Evolutionary conservation across 2,888 invertebrate species (phyloP).

Genomic region (Lottia scabra): DNA sequence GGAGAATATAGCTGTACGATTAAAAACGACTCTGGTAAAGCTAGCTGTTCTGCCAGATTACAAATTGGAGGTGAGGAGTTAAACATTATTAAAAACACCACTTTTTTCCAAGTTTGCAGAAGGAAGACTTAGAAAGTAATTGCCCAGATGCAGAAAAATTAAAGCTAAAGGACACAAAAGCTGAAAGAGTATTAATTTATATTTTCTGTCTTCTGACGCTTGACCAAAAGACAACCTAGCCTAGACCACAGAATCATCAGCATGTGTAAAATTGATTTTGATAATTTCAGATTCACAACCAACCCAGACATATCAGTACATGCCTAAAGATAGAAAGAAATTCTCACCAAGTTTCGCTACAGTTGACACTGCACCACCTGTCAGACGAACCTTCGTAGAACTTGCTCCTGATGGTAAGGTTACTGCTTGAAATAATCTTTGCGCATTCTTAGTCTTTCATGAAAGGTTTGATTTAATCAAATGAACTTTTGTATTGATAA

Average conservation of each 20-base stretch:
- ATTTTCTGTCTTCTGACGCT: too few species aligned
- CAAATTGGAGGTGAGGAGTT: conserved; percentile 51
- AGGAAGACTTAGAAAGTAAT: too few species aligned
- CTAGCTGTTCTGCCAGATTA: conserved; percentile 54
- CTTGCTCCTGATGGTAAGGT: conserved; percentile 28
- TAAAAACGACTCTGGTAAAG: conserved; percentile 60
- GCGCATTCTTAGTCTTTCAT: too few species aligned
- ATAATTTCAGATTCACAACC: background rate
- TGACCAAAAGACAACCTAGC: too few species aligned
- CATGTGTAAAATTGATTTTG: background rate
- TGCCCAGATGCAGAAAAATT: too few species aligned
- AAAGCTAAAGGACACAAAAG: too few species aligned
- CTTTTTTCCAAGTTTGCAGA: too few species aligned
- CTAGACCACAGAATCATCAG: too few species aligned
- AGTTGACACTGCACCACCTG: conserved; percentile 12
- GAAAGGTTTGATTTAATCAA: too few species aligned
- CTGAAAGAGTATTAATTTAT: too few species aligned
- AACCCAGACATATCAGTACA: background rate
- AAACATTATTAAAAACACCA: too few species aligned
- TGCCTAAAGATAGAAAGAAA: background rate
- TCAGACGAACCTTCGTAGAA: conserved; percentile 6
- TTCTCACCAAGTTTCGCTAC: conserved; percentile 15
- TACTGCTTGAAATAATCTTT: background rate
- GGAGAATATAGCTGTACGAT: conserved; percentile 62
- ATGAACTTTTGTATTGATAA: background rate